Percentiles rank a stretch among this genome's conserved stretches.
Evolutionary conservation across 1,140 invertebrate genomes (phyloP).

Genomic region (Heliconius hewitsoni): DNA sequence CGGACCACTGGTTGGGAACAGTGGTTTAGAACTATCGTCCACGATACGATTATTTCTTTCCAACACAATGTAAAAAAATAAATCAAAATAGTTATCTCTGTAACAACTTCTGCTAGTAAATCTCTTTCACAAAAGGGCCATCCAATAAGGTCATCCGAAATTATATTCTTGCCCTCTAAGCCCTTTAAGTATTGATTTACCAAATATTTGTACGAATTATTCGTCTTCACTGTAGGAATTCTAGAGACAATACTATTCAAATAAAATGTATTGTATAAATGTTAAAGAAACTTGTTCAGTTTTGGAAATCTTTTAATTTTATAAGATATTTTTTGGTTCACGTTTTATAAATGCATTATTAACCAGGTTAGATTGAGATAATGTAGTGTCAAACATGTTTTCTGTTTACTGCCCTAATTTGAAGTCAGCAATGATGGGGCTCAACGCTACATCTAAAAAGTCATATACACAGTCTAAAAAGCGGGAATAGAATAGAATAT

Average conservation of each 20-base stretch:
- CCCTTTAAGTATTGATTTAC: constrained; percentile 13
- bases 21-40: too few species aligned
- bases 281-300: neutral
- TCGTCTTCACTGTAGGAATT: neutral
- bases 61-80: neutral
- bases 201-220: constrained; percentile 21
- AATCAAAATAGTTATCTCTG: neutral
- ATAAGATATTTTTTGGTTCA: neutral
- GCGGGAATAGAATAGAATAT: too few species aligned
- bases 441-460: too few species aligned
- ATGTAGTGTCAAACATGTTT: too few species aligned
- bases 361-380: too few species aligned
- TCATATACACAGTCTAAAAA: too few species aligned
- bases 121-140: neutral
- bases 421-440: too few species aligned
- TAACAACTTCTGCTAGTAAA: neutral
- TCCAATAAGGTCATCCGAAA: neutral
- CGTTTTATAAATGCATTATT: neutral
- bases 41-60: neutral
- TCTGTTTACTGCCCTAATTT: too few species aligned
- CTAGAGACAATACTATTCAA: constrained; percentile 1
- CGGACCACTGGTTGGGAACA: too few species aligned
- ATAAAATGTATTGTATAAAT: constrained; percentile 6
- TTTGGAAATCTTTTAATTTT: neutral
- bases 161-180: constrained; percentile 2